Base-by-base conservation (phyloP, 2,113 vertebrate genomes). In the Hippoglossus stenolepis region DNA sequence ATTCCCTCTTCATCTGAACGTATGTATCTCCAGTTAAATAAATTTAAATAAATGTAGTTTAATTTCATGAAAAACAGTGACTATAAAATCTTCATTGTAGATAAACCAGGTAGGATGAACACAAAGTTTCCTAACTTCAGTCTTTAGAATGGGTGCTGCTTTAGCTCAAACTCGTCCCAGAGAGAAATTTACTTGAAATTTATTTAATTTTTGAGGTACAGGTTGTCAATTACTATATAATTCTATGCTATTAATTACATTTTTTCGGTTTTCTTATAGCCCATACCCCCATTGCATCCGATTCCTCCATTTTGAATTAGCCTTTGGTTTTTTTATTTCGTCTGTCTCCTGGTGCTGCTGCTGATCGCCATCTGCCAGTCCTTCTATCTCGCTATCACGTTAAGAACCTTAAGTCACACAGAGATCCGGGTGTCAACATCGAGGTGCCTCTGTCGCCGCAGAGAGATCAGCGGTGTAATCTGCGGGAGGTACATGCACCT, bases 401-500 rank as follows among this genome's bases (percentile, higher is more conserved):
- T 72, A 75, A 73, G 70, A 83, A 82, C 40, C 83, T 70, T 21
- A 82, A 84, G 84, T 90, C 78, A 79, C 81, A 58, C 84, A 38
- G 77, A 70, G 85, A 84, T 70, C 26, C 58, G 81, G 77, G 77
- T 87, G 83, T 91, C 87, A 77, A 73, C 53, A 77, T 53, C 3
- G 54, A 71, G 89, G 77, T 79, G 77, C 77, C 84, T 77, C 83
- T 77, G 88, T 90, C 89, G 81, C 90, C 14, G 75, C 75, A 73
- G 85, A 88, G 91, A 90, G 82, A 83, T 86, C 84, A 78, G 83
- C 79, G 26, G 73, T 76, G 70, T 87, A 79, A 88, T 87, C 90
- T 49, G 54, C 70, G n/a, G 89, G 89, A 90, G 87, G 87, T 84
- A 73, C 88, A 84, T 90, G 87, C 83, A 80, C 80, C 86, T 87